Conservation (phyloP, 35 echinoderm and acorn worm species). For the Chiridota heheva region DNA sequence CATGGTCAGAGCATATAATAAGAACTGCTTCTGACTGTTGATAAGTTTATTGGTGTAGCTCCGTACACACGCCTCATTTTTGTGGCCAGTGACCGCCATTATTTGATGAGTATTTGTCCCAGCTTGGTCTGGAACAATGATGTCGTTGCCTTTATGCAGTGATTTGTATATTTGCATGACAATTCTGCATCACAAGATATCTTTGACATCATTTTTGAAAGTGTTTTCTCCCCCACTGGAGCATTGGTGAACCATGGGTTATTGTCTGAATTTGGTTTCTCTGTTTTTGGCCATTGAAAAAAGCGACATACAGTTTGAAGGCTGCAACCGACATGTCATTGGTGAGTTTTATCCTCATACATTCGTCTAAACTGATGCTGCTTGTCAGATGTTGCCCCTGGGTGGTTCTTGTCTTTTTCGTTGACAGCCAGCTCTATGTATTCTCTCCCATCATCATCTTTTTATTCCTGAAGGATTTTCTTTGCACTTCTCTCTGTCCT, state of each 20-base stretch:
- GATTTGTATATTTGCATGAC: constrained; percentile 6
- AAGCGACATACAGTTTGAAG: constrained; percentile 21
- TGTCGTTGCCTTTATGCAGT: constrained; percentile 16
- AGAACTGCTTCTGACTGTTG: not conserved
- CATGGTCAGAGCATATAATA: too few relatives aligned
- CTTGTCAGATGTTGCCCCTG: not conserved
- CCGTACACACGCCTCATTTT: constrained; percentile 15
- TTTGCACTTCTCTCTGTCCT: not conserved
- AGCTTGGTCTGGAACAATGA: not conserved
- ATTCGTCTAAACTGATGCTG: not conserved
- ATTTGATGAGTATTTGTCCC: not conserved
- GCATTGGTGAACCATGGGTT: not conserved
- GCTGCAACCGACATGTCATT: not conserved
- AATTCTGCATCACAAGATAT: not conserved
- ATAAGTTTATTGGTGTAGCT: not conserved
- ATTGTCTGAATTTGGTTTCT: not conserved
- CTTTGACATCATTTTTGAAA: not conserved
- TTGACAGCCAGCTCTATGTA: not conserved
- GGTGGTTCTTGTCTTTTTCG: constrained; percentile 32
- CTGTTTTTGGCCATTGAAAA: constrained; percentile 3
- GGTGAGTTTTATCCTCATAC: not conserved
- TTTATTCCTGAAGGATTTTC: not conserved
- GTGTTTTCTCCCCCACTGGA: not conserved
- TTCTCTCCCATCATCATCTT: constrained; percentile 23
- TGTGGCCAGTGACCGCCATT: constrained; percentile 20